Conservation (phyloP, 2,888 invertebrate species). For the Philonicus albiceps region DNA sequence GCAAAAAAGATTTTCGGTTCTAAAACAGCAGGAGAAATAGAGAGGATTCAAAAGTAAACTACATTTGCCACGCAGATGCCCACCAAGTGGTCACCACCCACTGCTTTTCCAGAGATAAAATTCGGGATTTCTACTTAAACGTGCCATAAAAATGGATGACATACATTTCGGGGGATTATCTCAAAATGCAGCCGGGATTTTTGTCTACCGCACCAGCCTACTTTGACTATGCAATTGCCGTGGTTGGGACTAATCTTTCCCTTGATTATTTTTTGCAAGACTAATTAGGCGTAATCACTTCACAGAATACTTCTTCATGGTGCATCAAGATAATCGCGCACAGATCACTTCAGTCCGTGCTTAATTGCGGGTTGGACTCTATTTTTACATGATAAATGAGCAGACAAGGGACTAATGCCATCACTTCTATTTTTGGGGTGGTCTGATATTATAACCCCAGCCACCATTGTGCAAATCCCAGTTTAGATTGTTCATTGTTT, state of each 20-base stretch:
- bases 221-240: not conserved
- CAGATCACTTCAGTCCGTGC: not conserved
- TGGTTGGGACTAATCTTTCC: not conserved
- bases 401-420: constrained; percentile 1
- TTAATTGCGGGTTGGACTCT: constrained; percentile 27
- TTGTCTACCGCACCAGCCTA: not conserved
- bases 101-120: not conserved
- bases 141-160: not conserved
- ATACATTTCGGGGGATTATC: not conserved
- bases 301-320: not conserved
- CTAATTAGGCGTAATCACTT: constrained; percentile 11
- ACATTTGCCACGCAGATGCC: not conserved
- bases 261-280: not conserved
- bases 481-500: constrained; percentile 7
- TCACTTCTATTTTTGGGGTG: constrained; percentile 4
- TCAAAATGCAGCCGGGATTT: not conserved
- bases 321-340: constrained; percentile 10
- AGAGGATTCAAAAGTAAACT: not conserved
- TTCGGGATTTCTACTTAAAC: not conserved
- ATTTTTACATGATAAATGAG: constrained; percentile 30
- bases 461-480: not conserved
- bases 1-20: not conserved
- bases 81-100: not conserved
- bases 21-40: not conserved
- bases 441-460: not conserved